phyloP scores from a whole-genome alignment of 2,113 vertebrate species.

The Zapus hudsonius region DNA sequence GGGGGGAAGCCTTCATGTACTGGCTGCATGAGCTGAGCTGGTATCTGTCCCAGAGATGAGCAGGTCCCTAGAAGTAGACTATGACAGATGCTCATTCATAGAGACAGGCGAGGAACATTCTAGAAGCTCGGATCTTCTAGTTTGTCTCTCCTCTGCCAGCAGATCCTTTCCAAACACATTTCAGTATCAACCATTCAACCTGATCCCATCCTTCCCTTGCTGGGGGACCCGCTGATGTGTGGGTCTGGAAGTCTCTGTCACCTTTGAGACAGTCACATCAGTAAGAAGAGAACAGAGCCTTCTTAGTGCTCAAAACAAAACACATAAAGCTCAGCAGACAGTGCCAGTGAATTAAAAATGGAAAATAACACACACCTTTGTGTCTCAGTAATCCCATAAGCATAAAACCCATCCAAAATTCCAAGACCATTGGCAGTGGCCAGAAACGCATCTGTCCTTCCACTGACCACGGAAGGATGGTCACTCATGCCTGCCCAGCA shows the following conservation, averaged over 20 bases:
- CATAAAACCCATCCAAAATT: fast-evolving
- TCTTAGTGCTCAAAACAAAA: not conserved
- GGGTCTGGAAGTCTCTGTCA: not conserved
- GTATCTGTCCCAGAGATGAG: fast-evolving
- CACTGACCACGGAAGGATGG: not conserved
- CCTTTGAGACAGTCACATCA: not conserved
- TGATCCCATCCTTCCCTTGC: not conserved
- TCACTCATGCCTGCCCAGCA: not conserved
- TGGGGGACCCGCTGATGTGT: not conserved
- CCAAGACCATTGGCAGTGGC: fast-evolving
- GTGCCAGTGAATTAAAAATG: not conserved
- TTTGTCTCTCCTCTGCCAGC: not conserved
- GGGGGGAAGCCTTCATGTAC: not conserved
- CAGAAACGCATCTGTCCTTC: not conserved
- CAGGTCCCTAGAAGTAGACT: not conserved
- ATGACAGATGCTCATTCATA: fast-evolving
- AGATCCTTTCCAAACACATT: not conserved
- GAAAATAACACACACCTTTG: not conserved
- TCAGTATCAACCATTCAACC: not conserved
- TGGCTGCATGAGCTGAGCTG: not conserved
- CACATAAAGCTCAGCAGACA: not conserved
- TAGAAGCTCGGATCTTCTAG: not conserved
- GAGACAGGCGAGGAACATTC: not conserved
- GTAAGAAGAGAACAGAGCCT: not conserved
- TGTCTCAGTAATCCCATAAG: not conserved